Conservation (phyloP, 2,113 vertebrate genomes). For the Etheostoma spectabile region DNA sequence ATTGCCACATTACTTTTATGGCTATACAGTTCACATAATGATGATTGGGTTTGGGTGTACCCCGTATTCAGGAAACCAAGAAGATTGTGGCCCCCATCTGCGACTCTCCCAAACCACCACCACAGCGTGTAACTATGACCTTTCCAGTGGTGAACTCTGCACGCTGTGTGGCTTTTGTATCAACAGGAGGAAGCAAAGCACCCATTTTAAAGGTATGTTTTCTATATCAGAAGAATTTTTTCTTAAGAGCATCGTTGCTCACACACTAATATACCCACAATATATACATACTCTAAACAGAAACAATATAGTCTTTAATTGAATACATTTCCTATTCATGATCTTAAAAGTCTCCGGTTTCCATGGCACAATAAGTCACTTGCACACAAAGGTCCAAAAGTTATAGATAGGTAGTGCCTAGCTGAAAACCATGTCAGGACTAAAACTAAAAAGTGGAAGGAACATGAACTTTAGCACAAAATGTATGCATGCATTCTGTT, state of each 20-base stretch:
- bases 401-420: too few species aligned
- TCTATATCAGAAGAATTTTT: too few species aligned
- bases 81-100: slow-evolving; percentile 90
- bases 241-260: too few species aligned
- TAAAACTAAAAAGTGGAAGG: not conserved
- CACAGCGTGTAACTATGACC: slow-evolving; percentile 90
- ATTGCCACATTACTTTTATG: not conserved
- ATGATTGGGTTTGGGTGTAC: slow-evolving; percentile 27
- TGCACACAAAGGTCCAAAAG: not conserved
- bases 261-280: too few species aligned
- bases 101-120: slow-evolving; percentile 92
- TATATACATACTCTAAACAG: too few species aligned
- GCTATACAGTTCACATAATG: slow-evolving; percentile 22
- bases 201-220: slow-evolving; percentile 88
- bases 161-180: slow-evolving; percentile 89
- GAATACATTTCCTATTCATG: not conserved
- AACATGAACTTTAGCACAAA: not conserved
- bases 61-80: slow-evolving; percentile 84
- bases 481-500: not conserved
- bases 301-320: not conserved
- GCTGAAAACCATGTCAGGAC: not conserved
- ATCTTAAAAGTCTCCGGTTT: not conserved
- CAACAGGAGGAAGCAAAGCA: slow-evolving; percentile 92
- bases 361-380: not conserved
- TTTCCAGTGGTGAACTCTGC: slow-evolving; percentile 91